Evolutionary conservation across 2,888 invertebrate species (phyloP).

Genomic region (Syritta pipiens): DNA sequence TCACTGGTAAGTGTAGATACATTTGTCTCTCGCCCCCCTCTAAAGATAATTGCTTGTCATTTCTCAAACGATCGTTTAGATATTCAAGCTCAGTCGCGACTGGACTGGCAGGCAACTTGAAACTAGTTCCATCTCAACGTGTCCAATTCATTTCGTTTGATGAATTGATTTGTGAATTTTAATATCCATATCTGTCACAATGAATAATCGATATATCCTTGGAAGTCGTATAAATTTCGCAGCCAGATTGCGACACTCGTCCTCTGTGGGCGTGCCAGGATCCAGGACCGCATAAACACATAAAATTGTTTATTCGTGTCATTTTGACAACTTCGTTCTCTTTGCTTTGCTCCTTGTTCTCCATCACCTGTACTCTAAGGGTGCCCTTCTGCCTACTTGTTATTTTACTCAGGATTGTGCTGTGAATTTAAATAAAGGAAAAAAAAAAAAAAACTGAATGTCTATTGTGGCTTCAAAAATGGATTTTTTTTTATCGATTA

Average conservation of each 20-base stretch:
- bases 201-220: conserved; percentile 41
- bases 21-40: conserved; percentile 34
- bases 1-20: conserved; percentile 24
- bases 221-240: conserved; percentile 49
- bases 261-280: conserved; percentile 14
- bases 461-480: conserved; percentile 37
- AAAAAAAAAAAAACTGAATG: conserved; percentile 14
- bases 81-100: conserved; percentile 4
- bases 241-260: conserved; percentile 22
- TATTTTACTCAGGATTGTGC: conserved; percentile 32
- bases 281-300: conserved; percentile 36
- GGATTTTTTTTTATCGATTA: conserved; percentile 41
- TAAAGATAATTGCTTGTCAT: conserved; percentile 55
- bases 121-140: not conserved
- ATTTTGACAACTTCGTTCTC: conserved; percentile 45
- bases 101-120: no score
- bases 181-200: conserved; percentile 50
- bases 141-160: conserved; percentile 38
- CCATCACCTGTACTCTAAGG: not conserved
- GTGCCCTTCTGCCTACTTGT: conserved; percentile 6
- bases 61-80: conserved; percentile 14
- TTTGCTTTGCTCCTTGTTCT: conserved; percentile 6
- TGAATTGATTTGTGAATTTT: conserved; percentile 55
- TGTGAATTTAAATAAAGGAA: conserved; percentile 37
- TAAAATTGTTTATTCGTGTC: conserved; percentile 57